Evolutionary conservation across 1,140 invertebrate genomes (phyloP), one percentile per base, ranked within the genome.

Genomic region (Chionoecetes opilio): DNA sequence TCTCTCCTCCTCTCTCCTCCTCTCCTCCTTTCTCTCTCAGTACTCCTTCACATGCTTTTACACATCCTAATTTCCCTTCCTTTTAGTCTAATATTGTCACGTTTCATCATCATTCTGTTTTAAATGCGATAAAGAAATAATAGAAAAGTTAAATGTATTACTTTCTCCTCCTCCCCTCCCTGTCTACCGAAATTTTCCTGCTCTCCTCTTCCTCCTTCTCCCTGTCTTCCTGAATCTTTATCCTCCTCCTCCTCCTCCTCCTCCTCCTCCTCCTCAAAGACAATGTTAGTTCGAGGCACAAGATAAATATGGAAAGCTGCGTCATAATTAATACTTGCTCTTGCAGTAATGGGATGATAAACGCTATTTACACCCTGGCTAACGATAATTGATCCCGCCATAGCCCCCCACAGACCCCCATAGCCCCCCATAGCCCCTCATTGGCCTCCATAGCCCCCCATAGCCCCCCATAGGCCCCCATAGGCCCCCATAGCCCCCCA

Each of bases 281-380:
- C n/a, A 26, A n/a, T 75, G 63, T 75, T 21, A n/a, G 63, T 26
- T 2, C 0, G 2, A 9, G 46, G 46, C 46, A 53, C 11, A 53
- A 53, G 63, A 75, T 75, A 75, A 75, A 75, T 75, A 75, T 75
- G 63, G 63, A n/a, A 75, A 21, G 63, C 63, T 75, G 63, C n/a
- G 63, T n/a, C 63, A 75, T 75, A n/a, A 75, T 75, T 8, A 75
- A 75, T 75, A 75, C n/a, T 75, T 75, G n/a, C 63, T 75, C 21
- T n/a, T 9, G 9, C 21, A 26, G 21, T 75, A 75, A 75, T 75
- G 63, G 63, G 21, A 75, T 75, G 63, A 26, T 75, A n/a, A 75
- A 75, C 63, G 63, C 63, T 75, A 75, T 75, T 75, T 75, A 75
- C 63, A 75, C 63, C 21, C 0, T 26, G 21, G 63, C 21, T n/a